A percentile compares a stretch with the other conserved stretches of the same genome.
These are phyloP conservation scores for Vultur gryphus DNA, from an alignment of 2,797 vertebrate genomes.

Conservation along the genomic window DNA sequence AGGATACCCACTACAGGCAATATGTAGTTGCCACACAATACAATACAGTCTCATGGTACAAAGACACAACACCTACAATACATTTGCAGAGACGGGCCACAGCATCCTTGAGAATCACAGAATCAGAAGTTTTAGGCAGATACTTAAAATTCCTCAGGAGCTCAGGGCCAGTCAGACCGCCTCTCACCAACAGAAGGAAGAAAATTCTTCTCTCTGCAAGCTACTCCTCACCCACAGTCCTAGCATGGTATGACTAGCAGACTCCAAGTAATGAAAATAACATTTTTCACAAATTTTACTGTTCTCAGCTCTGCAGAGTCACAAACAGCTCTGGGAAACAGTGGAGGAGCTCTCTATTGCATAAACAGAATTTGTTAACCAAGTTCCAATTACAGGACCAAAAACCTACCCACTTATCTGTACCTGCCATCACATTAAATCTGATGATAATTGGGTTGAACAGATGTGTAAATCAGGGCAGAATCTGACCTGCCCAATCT, in stretches of 20 bases:
- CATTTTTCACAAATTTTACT: background rate
- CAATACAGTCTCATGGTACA: background rate
- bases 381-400: background rate
- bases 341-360: background rate
- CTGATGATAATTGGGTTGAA: background rate
- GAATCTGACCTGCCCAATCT: background rate
- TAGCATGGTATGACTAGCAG: fast-evolving
- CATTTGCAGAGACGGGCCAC: background rate
- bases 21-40: background rate
- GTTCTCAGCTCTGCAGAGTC: background rate
- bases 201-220: background rate
- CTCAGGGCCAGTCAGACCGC: background rate
- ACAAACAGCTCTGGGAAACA: background rate
- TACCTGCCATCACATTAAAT: background rate
- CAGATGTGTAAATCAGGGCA: background rate
- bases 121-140: background rate
- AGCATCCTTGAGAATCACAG: background rate
- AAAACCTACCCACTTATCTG: background rate
- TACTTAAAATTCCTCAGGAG: background rate
- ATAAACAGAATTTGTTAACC: background rate
- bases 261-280: background rate
- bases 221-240: background rate
- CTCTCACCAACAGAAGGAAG: background rate
- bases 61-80: background rate
- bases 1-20: background rate